Percentiles rank a stretch among this genome's conserved stretches.
phyloP scores from a whole-genome alignment of 2,113 vertebrate genomes.

The Hippopotamus amphibius region DNA sequence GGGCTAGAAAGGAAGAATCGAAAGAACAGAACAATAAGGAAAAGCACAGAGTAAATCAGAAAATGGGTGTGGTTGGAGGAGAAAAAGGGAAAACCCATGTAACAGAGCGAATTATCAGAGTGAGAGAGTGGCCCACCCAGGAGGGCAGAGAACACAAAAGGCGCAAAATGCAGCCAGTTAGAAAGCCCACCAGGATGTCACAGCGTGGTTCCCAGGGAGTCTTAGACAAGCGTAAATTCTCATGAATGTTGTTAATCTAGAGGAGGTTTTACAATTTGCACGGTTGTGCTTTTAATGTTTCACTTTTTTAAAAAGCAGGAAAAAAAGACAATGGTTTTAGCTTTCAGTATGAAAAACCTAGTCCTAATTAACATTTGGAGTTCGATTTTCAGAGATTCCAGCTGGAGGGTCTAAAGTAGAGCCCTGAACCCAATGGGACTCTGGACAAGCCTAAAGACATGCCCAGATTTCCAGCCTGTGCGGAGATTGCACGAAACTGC shows the following conservation, averaged over 20 bases:
- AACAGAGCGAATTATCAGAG: neutral
- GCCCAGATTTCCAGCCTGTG: constrained; percentile 46
- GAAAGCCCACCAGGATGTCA: neutral
- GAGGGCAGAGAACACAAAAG: neutral
- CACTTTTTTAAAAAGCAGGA: constrained; percentile 55
- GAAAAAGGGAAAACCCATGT: neutral
- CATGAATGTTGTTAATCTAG: constrained; percentile 58
- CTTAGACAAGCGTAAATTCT: constrained; percentile 28
- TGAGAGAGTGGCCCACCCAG: constrained; percentile 42
- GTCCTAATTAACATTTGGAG: constrained; percentile 75
- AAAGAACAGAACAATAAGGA: accelerated
- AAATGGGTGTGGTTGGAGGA: neutral
- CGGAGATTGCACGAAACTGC: constrained; percentile 67
- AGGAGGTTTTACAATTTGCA: constrained; percentile 73
- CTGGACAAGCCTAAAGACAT: constrained; percentile 45
- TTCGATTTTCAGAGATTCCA: constrained; percentile 71
- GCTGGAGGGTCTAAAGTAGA: constrained; percentile 53
- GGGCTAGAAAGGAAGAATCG: neutral
- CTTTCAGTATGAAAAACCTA: constrained; percentile 75
- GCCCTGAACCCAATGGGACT: constrained; percentile 21
- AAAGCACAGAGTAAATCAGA: neutral
- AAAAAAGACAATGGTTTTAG: constrained; percentile 68
- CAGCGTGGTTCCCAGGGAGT: accelerated
- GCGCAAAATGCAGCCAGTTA: neutral
- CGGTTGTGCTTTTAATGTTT: constrained; percentile 69